Base-by-base conservation (phyloP, 2,797 vertebrate species). In the Microcaecilia unicolor region DNA sequence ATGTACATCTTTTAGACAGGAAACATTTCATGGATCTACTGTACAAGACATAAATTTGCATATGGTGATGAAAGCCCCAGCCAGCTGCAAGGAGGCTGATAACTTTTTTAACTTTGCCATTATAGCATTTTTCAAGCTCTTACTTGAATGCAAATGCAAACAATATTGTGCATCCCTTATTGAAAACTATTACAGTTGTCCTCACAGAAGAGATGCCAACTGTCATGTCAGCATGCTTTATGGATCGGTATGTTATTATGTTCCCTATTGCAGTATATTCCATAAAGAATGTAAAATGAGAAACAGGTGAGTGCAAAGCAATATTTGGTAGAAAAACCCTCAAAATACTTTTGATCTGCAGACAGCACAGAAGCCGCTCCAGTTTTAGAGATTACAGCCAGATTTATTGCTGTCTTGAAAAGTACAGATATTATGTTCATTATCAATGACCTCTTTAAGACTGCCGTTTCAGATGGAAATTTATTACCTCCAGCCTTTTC, bases 371-470 rank as follows among this genome's bases (percentile, higher is more conserved):
- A 76, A 83, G 77, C 70, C 71, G 70, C 70, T 51, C 45, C 67
- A 64, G 64, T 58, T 66, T 54, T 38, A 67, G 64, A 58, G 26
- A 55, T 25, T 38, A 48, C 39, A 61, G 65, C 76, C 76, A 80
- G 80, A 83, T 83, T 83, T 81, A 81, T 76, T 69, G 58, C 61
- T 40, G 74, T 58, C 66, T 66, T 75, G 76, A 80, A 71, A 76
- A 75, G 67, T 64, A 72, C 70, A 77, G 74, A 78, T 81, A 80
- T 78, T 75, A 77, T 66, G 59, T 67, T 70, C 66, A 67, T 70
- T 70, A 76, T 77, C 65, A 59, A 59, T 80, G 77, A 77, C 77
- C 76, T 77, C 67, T 77, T 73, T 64, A 68, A 64, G 36, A 70
- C 76, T 76, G 55, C 74, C 60, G 72, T 72, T 72, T 58, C 17